Percentiles rank a stretch among this genome's conserved stretches.
Evolutionary conservation across 2,888 invertebrate species (phyloP).

Genomic region (Megamerina dolium): DNA sequence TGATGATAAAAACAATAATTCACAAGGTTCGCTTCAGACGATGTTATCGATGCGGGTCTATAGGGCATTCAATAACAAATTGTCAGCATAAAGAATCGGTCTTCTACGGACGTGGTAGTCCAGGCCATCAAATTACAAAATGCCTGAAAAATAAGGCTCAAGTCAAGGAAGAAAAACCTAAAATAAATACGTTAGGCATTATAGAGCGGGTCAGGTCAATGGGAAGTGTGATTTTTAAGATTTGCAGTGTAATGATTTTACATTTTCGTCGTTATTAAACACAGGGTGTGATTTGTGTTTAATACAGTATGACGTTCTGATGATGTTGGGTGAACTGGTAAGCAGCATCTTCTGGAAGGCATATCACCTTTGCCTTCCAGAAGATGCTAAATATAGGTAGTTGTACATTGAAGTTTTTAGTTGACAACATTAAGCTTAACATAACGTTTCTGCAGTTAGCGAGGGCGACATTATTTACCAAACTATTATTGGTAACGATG

Average conservation of each 20-base stretch:
- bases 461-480: conserved; percentile 9
- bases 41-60: background rate
- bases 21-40: background rate
- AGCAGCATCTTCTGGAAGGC: background rate
- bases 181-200: background rate
- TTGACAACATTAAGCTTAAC: conserved; percentile 5
- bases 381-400: conserved; percentile 7
- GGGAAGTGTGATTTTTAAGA: too few relatives aligned
- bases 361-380: conserved; percentile 7
- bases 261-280: conserved; percentile 11
- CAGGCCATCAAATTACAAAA: too few relatives aligned
- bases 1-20: background rate
- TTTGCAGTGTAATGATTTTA: background rate
- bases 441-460: conserved; percentile 8
- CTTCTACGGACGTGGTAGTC: too few relatives aligned
- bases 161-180: background rate
- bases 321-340: conserved; percentile 1
- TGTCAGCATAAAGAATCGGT: background rate
- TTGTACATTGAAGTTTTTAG: conserved; percentile 1
- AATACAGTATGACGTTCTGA: conserved; percentile 8
- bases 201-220: background rate
- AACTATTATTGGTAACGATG: conserved; percentile 10
- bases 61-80: background rate
- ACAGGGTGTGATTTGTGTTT: conserved; percentile 13
- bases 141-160: too few relatives aligned